A percentile compares a stretch with the other conserved stretches of the same genome.
Conservation (phyloP, 2,113 vertebrate genomes). For the Aramus guarauna region DNA sequence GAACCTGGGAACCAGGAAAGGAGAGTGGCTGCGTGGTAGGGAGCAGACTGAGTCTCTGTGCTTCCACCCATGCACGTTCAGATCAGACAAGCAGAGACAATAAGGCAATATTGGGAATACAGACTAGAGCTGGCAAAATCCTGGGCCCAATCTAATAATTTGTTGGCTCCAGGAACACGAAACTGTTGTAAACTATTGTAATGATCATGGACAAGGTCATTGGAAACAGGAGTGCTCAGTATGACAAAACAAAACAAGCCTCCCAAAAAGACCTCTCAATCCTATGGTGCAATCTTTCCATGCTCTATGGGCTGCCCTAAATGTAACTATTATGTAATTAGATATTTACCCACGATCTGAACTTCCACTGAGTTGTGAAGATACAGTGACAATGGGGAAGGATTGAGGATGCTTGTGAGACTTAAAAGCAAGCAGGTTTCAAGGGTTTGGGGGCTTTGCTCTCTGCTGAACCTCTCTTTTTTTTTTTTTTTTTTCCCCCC, state of each 20-base stretch:
- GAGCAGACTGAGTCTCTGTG: background rate
- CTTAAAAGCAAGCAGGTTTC: background rate
- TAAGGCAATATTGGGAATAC: background rate
- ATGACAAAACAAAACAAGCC: background rate
- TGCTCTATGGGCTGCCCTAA: background rate
- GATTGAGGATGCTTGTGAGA: background rate
- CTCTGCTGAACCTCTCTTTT: background rate
- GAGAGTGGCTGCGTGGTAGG: accelerated
- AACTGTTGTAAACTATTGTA: background rate
- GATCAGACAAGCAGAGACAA: background rate
- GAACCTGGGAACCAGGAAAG: background rate
- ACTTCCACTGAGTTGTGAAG: background rate
- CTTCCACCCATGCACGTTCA: background rate
- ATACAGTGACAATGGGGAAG: background rate
- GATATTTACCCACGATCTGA: background rate
- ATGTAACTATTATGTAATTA: background rate
- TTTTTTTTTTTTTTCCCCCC: background rate
- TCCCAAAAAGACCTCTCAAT: background rate
- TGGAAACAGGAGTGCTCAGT: background rate
- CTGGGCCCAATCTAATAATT: background rate
- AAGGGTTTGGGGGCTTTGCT: background rate
- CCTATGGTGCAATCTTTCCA: background rate
- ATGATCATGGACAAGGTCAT: background rate
- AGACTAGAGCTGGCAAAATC: background rate
- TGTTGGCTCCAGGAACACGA: background rate